Base-by-base conservation (phyloP, 92 coral and sea anemone genomes). In the Palythoa heliodiscus region DNA sequence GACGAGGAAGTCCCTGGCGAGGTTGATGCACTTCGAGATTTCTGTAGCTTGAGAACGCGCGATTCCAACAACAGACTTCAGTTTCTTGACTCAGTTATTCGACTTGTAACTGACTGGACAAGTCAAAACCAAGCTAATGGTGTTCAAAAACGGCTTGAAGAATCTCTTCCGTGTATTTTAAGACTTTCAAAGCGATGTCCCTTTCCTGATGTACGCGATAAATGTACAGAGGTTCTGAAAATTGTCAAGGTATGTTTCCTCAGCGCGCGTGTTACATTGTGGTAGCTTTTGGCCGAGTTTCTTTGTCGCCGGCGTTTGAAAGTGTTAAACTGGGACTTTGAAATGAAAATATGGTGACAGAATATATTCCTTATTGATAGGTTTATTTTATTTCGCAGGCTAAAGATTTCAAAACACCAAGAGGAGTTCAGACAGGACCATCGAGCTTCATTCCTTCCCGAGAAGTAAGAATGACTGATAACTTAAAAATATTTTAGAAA, bases 121-220 rank as follows among this genome's bases (percentile, higher is more conserved):
- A 92, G 78, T 88, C 88, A 82, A 58, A 92, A 91, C 86, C 86
- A 52, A 11, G 89, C 87, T 52, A 86, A 92, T 77, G 95, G 95
- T 72, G 77, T 86, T 40, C 80, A 88, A 35, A 90, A 91, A 40
- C 78, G 84, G 71, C 89, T 95, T 69, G 91, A 89, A 83, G 93
- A 87, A 58, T 70, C 93, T 50, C 89, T 96, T 24, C 99, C 99
- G 52, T 90, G 93, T 60, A 84, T 96, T 79, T 89, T 96, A 76
- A 90, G 98, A 71, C 94, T 96, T 81, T 93, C 99, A 19, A 55
- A 74, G 47, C 90, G 98, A 58, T 91, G 98, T 73, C 98, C 99
- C 29, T 96, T 96, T 71, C 90, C 98, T 72, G 99, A 96, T 89
- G 95, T 96, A 60, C 91, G 99, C 47, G 93, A 83, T 71, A 91